Evolutionary conservation across 2,797 vertebrate species (phyloP).

Genomic region (Pampus argenteus): DNA sequence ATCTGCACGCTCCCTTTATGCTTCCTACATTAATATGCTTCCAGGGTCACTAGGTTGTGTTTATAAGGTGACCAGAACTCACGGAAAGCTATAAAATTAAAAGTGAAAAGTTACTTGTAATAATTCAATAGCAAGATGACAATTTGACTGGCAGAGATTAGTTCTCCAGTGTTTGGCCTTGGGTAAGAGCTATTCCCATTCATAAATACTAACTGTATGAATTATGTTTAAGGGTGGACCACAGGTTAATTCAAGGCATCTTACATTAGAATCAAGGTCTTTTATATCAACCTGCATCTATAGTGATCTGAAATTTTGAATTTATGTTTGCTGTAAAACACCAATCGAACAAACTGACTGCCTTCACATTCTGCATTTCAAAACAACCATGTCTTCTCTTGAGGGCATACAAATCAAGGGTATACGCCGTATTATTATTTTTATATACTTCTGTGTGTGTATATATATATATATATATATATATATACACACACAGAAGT

Average conservation of each 20-base stretch:
- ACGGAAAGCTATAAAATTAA: background rate
- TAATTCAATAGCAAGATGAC: background rate
- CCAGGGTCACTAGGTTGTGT: background rate
- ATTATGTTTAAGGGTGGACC: background rate
- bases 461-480: too few species aligned
- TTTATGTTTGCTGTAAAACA: background rate
- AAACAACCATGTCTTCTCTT: conserved; percentile 13
- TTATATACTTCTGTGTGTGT: too few species aligned
- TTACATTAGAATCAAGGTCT: conserved; percentile 18
- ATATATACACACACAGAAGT: too few species aligned
- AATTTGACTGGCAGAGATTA: conserved; percentile 4
- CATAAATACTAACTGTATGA: conserved; percentile 8
- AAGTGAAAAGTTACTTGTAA: background rate
- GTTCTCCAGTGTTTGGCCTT: conserved; percentile 31
- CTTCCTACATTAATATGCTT: background rate
- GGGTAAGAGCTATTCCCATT: conserved; percentile 3
- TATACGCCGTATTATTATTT: background rate
- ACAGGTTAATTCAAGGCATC: background rate
- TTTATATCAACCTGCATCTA: background rate
- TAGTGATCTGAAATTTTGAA: background rate
- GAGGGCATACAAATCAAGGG: conserved; percentile 21
- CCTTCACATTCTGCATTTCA: background rate
- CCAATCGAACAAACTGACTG: background rate
- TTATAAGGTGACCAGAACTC: background rate
- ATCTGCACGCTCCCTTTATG: background rate